Conservation (phyloP, 1,140 invertebrate species). For the Pteromalus puparum region DNA sequence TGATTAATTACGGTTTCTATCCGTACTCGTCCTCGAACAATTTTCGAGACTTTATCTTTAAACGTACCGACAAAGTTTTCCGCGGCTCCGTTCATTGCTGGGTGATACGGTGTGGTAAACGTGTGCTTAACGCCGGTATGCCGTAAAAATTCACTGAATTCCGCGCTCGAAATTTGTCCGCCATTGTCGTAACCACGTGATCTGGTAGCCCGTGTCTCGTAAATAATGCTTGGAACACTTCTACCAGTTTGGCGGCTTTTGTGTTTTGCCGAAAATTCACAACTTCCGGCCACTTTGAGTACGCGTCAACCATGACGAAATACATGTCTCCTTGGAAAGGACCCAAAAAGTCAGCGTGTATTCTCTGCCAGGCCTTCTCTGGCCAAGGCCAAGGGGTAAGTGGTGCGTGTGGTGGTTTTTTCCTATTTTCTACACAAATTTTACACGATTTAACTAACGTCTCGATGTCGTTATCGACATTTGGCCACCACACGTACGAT, state of each 20-base stretch:
- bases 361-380: conserved; percentile 41
- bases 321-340: conserved; percentile 25
- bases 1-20: no score
- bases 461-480: conserved; percentile 68
- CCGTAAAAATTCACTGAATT: conserved; percentile 58
- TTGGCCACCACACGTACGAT: conserved; percentile 71
- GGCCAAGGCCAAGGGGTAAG: conserved; percentile 70
- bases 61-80: conserved; percentile 64
- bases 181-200: conserved; percentile 50
- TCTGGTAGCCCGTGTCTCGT: conserved; percentile 53
- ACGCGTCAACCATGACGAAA: no score
- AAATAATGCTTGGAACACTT: conserved; percentile 39
- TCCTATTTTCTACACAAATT: no score
- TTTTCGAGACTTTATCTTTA: conserved; percentile 62
- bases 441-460: conserved; percentile 31
- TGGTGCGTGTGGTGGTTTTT: conserved; percentile 56
- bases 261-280: no score
- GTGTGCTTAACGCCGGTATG: conserved; percentile 61
- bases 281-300: no score
- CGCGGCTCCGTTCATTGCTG: no score
- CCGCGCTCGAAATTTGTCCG: conserved; percentile 53
- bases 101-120: conserved; percentile 62
- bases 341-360: conserved; percentile 46
- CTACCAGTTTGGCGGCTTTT: no score
- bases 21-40: no score